phyloP scores from a whole-genome alignment of 2,888 invertebrate species.

The Eurois occulta region DNA sequence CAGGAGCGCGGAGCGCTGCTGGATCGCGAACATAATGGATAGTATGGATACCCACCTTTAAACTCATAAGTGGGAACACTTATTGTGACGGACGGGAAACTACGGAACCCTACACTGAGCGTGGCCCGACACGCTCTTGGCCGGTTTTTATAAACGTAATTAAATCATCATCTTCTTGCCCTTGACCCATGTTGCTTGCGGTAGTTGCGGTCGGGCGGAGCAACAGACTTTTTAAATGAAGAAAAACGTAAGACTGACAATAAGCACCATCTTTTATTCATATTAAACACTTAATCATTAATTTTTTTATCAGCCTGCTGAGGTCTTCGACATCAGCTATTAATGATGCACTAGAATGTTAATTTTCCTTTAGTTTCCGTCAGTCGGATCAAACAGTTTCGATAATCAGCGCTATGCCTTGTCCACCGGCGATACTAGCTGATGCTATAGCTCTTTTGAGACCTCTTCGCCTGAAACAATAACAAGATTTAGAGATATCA shows the following conservation, averaged over 20 bases:
- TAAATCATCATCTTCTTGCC: not conserved
- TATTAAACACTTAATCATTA: not conserved
- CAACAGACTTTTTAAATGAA: not conserved
- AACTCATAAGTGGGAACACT: too few species aligned
- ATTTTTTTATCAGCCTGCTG: not conserved
- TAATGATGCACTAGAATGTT: not conserved
- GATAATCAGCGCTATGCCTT: slow-evolving; percentile 10
- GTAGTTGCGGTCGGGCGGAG: too few species aligned
- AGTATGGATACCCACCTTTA: too few species aligned
- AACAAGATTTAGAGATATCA: not conserved
- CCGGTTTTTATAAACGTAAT: too few species aligned
- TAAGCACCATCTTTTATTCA: not conserved
- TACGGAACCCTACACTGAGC: too few species aligned
- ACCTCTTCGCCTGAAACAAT: slow-evolving; percentile 7
- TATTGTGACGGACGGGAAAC: too few species aligned
- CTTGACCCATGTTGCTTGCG: not conserved
- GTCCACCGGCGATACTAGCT: slow-evolving; percentile 14
- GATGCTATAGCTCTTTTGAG: slow-evolving; percentile 13
- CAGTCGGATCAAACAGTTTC: not conserved
- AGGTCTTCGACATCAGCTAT: not conserved
- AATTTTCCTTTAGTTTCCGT: not conserved
- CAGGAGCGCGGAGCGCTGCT: too few species aligned
- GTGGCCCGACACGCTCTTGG: too few species aligned
- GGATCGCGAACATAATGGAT: too few species aligned
- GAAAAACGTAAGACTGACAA: not conserved